Evolutionary conservation across 2,888 invertebrate species (phyloP).

Genomic region (Cinara cedri): DNA sequence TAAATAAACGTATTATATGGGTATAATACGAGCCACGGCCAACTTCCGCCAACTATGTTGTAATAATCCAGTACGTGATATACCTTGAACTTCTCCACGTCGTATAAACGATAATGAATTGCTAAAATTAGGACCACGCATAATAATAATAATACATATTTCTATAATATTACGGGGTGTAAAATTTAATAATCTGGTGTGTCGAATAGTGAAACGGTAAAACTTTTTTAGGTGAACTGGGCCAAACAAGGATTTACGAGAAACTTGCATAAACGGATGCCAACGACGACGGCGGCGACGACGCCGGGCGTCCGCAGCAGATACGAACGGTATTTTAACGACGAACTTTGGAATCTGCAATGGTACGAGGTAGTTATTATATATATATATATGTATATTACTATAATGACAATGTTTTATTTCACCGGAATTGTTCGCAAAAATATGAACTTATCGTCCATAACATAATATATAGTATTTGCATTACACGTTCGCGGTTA

Average conservation of each 20-base stretch:
- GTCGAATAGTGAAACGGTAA: conserved; percentile 37
- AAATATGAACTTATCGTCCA: conserved; percentile 9
- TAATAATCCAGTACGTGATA: not conserved
- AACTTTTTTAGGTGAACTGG: conserved; percentile 55
- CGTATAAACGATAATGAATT: conserved; percentile 36
- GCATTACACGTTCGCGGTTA: not conserved
- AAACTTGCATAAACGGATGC: conserved; percentile 44
- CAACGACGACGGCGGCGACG: too few species aligned
- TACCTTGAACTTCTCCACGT: not conserved
- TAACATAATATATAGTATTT: not conserved
- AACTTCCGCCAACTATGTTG: too few species aligned
- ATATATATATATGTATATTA: conserved; percentile 10
- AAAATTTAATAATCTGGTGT: not conserved
- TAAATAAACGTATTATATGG: too few species aligned
- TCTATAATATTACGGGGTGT: not conserved
- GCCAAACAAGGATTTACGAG: conserved; percentile 54
- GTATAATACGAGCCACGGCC: too few species aligned
- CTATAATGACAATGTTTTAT: too few species aligned
- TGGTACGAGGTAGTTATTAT: conserved; percentile 81
- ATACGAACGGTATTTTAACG: conserved; percentile 71
- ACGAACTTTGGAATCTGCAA: conserved; percentile 84
- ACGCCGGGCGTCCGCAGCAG: conserved; percentile 58
- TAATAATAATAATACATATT: not conserved
- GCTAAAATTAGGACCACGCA: conserved; percentile 1
- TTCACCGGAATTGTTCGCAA: conserved; percentile 35